These are phyloP conservation scores for Papilio demoleus DNA, from an alignment of 2,888 invertebrate species.

Conservation along the genomic window DNA sequence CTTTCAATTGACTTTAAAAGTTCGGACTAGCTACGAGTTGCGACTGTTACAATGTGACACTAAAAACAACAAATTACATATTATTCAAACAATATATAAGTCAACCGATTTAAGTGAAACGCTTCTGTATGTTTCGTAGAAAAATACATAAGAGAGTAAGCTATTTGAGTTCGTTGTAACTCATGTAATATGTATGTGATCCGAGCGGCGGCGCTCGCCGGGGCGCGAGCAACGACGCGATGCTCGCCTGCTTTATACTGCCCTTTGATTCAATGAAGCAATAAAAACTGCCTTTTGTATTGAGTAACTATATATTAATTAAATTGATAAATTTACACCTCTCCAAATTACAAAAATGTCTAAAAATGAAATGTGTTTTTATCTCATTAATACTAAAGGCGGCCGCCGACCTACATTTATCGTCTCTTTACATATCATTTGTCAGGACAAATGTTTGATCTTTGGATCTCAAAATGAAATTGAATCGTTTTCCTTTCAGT, in stretches of 20 bases:
- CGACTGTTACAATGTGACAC: background rate
- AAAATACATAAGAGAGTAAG: background rate
- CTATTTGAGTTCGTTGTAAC: background rate
- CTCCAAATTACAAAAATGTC: no score
- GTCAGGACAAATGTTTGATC: conserved; percentile 2
- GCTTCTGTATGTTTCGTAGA: background rate
- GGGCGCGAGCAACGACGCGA: background rate
- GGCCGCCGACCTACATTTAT: background rate
- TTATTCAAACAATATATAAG: background rate
- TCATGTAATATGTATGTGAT: background rate
- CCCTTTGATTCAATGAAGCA: background rate
- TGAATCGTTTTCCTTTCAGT: background rate
- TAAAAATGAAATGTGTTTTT: background rate
- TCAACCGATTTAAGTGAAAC: background rate
- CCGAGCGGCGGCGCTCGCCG: background rate
- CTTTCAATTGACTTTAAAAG: background rate
- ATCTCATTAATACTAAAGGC: background rate
- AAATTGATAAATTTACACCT: background rate
- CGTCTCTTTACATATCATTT: conserved; percentile 1
- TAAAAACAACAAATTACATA: background rate
- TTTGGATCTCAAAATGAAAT: background rate
- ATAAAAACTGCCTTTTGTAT: background rate
- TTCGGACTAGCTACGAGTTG: no score
- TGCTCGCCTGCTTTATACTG: background rate
- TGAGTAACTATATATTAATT: background rate